phyloP scores from a whole-genome alignment of 2,113 vertebrate genomes.

The Oryzias melastigma region DNA sequence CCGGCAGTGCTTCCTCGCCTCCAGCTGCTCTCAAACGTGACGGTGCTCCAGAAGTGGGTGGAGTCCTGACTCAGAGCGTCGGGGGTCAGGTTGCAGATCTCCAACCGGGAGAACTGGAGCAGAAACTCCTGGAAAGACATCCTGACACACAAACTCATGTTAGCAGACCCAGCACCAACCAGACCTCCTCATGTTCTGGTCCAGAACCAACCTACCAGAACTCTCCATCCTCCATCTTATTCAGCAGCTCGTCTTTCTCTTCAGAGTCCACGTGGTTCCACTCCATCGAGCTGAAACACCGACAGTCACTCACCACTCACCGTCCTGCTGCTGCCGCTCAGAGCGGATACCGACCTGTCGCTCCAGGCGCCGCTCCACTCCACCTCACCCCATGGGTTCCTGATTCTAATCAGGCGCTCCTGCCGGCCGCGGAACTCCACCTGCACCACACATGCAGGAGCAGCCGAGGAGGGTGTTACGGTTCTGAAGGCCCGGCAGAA shows the following conservation, averaged over 20 bases:
- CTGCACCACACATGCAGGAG: slow-evolving; percentile 52
- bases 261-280: slow-evolving; percentile 79
- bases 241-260: slow-evolving; percentile 75
- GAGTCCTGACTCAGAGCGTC: slow-evolving; percentile 79
- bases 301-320: not conserved
- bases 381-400: slow-evolving; percentile 92
- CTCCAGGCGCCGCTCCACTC: slow-evolving; percentile 96
- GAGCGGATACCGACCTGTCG: slow-evolving; percentile 75
- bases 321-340: accelerated
- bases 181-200: no score
- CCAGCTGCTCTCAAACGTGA: slow-evolving; percentile 84
- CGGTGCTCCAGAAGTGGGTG: slow-evolving; percentile 81
- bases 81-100: slow-evolving; percentile 88
- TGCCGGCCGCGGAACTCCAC: slow-evolving; percentile 71
- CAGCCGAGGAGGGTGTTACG: no score
- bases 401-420: slow-evolving; percentile 84
- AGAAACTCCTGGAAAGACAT: slow-evolving; percentile 91
- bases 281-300: slow-evolving; percentile 79
- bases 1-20: slow-evolving; percentile 86
- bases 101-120: slow-evolving; percentile 85
- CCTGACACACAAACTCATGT: slow-evolving; percentile 64
- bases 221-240: slow-evolving; percentile 89
- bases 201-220: slow-evolving; percentile 81
- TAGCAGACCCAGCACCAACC: not conserved
- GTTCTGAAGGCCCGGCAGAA: no score